Percentiles rank a stretch among this genome's conserved stretches.
Conservation (phyloP, 2,888 invertebrate species). For the Fragum sueziense region DNA sequence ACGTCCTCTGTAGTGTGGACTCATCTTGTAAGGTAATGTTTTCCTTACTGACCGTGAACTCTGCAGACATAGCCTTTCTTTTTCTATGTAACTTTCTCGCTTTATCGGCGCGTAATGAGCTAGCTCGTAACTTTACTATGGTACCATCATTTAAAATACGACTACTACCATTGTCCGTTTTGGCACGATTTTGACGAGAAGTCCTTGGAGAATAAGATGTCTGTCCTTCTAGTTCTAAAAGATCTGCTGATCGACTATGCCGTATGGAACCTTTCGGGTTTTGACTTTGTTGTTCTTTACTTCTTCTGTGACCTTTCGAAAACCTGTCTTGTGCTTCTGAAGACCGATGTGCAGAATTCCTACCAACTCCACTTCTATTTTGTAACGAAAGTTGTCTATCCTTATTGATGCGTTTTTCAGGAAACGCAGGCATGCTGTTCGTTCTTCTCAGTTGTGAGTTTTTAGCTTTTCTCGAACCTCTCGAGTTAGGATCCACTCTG, state of each 20-base stretch:
- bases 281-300: neutral
- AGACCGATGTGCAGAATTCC: neutral
- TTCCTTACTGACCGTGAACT: constrained; percentile 44
- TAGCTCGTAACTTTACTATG: constrained; percentile 22
- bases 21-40: constrained; percentile 11
- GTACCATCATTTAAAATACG: constrained; percentile 12
- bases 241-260: constrained; percentile 48
- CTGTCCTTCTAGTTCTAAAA: constrained; percentile 14
- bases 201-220: constrained; percentile 20
- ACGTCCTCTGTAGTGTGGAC: neutral
- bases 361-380: neutral
- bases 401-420: neutral
- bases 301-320: neutral
- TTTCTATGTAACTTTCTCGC: constrained; percentile 46
- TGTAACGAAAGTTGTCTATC: neutral
- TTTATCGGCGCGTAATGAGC: constrained; percentile 33
- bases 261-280: neutral
- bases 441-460: neutral
- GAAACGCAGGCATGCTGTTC: constrained; percentile 1
- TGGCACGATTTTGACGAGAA: neutral
- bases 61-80: constrained; percentile 50
- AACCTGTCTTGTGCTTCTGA: neutral
- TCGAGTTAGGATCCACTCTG: constrained; percentile 40
- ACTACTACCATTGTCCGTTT: neutral
- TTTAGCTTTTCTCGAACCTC: neutral